A percentile compares a stretch with the other conserved stretches of the same genome.
These are phyloP conservation scores for Atta cephalotes DNA, from an alignment of 1,140 invertebrate species.

Conservation along the genomic window DNA sequence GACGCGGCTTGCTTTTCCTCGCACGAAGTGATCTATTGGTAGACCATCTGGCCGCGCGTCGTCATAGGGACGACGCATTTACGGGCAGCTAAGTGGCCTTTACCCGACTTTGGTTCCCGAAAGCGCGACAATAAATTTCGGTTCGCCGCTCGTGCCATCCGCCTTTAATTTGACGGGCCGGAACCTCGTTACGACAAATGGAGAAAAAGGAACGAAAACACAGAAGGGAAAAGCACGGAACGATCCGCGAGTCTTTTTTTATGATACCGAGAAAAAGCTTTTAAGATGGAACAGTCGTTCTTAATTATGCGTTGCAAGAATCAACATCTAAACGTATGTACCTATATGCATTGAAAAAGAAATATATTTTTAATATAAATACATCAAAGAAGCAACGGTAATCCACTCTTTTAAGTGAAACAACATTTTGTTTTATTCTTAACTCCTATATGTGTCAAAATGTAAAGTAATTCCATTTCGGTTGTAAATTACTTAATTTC, in stretches of 20 bases:
- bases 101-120: constrained; percentile 74
- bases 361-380: background rate
- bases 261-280: constrained; percentile 25
- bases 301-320: constrained; percentile 9
- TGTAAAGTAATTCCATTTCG: too few species aligned
- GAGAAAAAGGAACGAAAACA: constrained; percentile 58
- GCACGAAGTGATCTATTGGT: constrained; percentile 81
- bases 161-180: constrained; percentile 75
- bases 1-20: constrained; percentile 48
- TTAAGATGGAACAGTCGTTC: background rate
- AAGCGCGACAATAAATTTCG: constrained; percentile 79
- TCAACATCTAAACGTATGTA: background rate
- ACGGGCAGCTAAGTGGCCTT: constrained; percentile 83
- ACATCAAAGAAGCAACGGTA: too few species aligned
- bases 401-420: too few species aligned
- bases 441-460: too few species aligned
- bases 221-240: constrained; percentile 33
- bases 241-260: constrained; percentile 1
- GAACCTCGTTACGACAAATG: constrained; percentile 66
- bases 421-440: too few species aligned
- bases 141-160: constrained; percentile 69
- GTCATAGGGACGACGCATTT: constrained; percentile 84
- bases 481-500: too few species aligned
- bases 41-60: constrained; percentile 80
- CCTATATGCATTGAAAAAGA: background rate